Conservation (phyloP, 2,888 invertebrate genomes). For the Erannis defoliaria region DNA sequence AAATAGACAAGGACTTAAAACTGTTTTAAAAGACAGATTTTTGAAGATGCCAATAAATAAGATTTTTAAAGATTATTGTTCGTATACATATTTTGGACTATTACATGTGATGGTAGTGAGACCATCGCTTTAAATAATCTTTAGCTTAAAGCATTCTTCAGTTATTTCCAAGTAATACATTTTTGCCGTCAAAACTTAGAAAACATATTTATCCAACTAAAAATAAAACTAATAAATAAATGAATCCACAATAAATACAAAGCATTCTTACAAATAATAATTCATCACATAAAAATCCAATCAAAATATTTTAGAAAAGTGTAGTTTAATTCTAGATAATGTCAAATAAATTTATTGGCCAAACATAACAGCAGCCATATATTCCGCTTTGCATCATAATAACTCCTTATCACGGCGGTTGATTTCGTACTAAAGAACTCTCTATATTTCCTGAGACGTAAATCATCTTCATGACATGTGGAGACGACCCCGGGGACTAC, state of each 20-base stretch:
- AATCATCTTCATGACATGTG: conserved; percentile 28
- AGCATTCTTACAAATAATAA: neutral
- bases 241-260: neutral
- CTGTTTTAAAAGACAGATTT: too few species aligned
- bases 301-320: conserved; percentile 18
- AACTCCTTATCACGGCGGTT: conserved; percentile 21
- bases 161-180: too few species aligned
- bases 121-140: too few species aligned
- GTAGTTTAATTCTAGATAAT: conserved; percentile 10
- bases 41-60: too few species aligned
- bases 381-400: conserved; percentile 28
- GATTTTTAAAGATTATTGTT: too few species aligned
- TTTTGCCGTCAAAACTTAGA: too few species aligned
- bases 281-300: conserved; percentile 3
- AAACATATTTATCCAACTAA: neutral
- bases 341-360: conserved; percentile 11
- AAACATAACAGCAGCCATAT: conserved; percentile 14
- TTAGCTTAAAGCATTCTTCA: too few species aligned
- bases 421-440: conserved; percentile 33
- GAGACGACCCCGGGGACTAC: conserved; percentile 21
- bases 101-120: too few species aligned
- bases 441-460: conserved; percentile 29
- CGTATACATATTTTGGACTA: too few species aligned
- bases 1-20: too few species aligned
- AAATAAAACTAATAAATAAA: neutral